These are phyloP conservation scores for Magallana nippona DNA, from an alignment of 2,888 invertebrate species.

Conservation along the genomic window DNA sequence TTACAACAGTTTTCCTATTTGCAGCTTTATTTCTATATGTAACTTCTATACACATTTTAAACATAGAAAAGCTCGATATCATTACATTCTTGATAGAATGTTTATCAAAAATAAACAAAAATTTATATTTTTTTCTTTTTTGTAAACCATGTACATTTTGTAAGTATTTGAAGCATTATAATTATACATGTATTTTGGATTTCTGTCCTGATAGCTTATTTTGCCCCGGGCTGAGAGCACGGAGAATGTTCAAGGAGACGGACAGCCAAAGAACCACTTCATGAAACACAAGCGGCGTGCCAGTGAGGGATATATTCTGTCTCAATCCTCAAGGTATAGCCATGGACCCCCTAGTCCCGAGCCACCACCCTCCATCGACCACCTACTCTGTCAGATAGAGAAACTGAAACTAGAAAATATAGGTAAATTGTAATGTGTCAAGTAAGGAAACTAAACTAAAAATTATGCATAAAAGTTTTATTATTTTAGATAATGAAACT, in stretches of 20 bases:
- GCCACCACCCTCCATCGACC: slow-evolving; percentile 42
- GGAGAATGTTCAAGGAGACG: slow-evolving; percentile 25
- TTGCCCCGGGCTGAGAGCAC: slow-evolving; percentile 36
- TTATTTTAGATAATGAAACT: too few relatives aligned
- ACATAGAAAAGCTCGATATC: too few relatives aligned
- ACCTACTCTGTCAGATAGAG: slow-evolving; percentile 49
- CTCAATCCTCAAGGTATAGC: background rate
- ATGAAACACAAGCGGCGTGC: slow-evolving; percentile 61
- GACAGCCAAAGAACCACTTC: slow-evolving; percentile 53
- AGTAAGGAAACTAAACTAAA: too few relatives aligned
- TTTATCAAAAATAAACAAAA: background rate
- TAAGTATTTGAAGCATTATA: background rate
- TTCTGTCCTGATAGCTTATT: slow-evolving; percentile 37
- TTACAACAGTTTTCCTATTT: too few relatives aligned
- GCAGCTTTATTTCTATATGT: too few relatives aligned
- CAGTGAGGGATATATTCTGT: slow-evolving; percentile 57
- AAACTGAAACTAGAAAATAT: slow-evolving; percentile 44
- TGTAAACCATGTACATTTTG: too few relatives aligned
- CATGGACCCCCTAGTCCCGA: slow-evolving; percentile 29
- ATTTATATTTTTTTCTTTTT: too few relatives aligned
- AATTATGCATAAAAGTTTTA: too few relatives aligned
- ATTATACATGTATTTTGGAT: too few relatives aligned
- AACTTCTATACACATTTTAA: too few relatives aligned
- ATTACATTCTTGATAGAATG: background rate
- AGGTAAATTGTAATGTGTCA: background rate